Conservation (phyloP, 1,140 invertebrate genomes). For the Danaus plexippus region DNA sequence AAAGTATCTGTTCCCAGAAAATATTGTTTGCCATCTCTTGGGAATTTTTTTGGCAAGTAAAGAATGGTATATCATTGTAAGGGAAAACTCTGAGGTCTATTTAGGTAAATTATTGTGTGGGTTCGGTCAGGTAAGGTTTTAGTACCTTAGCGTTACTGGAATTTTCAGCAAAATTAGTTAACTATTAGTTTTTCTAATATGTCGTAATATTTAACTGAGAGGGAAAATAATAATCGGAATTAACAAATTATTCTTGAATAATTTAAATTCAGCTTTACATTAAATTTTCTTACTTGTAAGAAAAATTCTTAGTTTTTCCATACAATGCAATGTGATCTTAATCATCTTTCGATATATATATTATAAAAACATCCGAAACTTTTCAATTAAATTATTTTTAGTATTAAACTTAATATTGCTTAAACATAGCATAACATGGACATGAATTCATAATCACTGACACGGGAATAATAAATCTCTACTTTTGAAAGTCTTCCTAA, state of each 20-base stretch:
- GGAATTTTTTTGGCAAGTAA: slow-evolving; percentile 16
- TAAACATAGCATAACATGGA: too few relatives aligned
- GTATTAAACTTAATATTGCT: too few relatives aligned
- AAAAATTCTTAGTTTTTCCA: too few relatives aligned
- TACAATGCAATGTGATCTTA: too few relatives aligned
- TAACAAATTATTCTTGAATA: too few relatives aligned
- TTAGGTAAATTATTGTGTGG: slow-evolving; percentile 2
- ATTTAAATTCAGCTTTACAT: too few relatives aligned
- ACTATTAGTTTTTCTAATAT: background rate
- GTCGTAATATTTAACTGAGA: background rate
- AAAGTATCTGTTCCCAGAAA: slow-evolving; percentile 11
- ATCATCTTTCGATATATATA: too few relatives aligned
- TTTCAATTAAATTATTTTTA: too few relatives aligned
- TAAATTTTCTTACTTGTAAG: too few relatives aligned
- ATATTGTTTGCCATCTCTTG: slow-evolving; percentile 15
- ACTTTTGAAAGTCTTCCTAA: slow-evolving; percentile 14
- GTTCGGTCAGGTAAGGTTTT: slow-evolving; percentile 16
- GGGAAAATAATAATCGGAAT: background rate
- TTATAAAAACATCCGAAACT: too few relatives aligned
- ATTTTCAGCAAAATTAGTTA: too few relatives aligned
- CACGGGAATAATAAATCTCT: slow-evolving; percentile 9
- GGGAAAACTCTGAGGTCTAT: slow-evolving; percentile 16
- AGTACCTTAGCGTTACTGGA: background rate
- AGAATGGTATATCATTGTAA: slow-evolving; percentile 20
- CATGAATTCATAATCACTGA: background rate